These are phyloP conservation scores for Hippocampus comes DNA, from an alignment of 2,113 vertebrate genomes.

Conservation along the genomic window DNA sequence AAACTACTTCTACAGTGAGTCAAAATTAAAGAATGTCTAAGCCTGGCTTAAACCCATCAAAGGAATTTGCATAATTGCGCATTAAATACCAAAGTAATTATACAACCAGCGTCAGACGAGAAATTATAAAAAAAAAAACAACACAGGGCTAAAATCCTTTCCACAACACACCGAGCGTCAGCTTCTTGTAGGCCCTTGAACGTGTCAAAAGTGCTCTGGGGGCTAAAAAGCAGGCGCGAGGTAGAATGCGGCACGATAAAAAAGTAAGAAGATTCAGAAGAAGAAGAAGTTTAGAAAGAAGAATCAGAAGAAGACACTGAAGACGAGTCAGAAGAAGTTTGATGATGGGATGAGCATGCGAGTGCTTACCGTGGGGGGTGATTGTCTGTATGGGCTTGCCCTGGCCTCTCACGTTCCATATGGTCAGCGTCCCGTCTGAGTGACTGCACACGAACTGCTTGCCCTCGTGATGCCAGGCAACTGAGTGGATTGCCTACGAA, in stretches of 20 bases:
- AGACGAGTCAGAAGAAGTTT: background rate
- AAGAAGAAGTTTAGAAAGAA: too few species aligned
- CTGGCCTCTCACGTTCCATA: conserved; percentile 94
- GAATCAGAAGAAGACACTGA: too few species aligned
- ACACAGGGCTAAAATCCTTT: conserved; percentile 45
- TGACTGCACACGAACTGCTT: conserved; percentile 99
- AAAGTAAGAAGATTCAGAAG: conserved; percentile 1
- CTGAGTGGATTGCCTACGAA: conserved; percentile 92
- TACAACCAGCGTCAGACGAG: conserved; percentile 42
- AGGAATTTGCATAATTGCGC: conserved; percentile 60
- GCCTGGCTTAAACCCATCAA: conserved; percentile 54
- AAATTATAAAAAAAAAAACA: conserved; percentile 38
- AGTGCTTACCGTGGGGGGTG: conserved; percentile 91
- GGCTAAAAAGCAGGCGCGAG: conserved; percentile 20
- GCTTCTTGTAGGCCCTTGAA: conserved; percentile 28
- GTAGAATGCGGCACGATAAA: conserved; percentile 11
- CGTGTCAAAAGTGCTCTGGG: conserved; percentile 25
- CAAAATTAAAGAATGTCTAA: conserved; percentile 57
- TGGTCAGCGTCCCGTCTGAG: conserved; percentile 96
- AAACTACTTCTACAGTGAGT: conserved; percentile 44
- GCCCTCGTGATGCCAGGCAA: conserved; percentile 98
- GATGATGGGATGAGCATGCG: background rate
- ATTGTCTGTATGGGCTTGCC: conserved; percentile 93
- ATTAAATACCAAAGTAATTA: conserved; percentile 65
- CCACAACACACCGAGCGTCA: conserved; percentile 8